A percentile compares a stretch with the other conserved stretches of the same genome.
phyloP scores from a whole-genome alignment of 2,888 invertebrate species.

The Cylloceria caligata region DNA sequence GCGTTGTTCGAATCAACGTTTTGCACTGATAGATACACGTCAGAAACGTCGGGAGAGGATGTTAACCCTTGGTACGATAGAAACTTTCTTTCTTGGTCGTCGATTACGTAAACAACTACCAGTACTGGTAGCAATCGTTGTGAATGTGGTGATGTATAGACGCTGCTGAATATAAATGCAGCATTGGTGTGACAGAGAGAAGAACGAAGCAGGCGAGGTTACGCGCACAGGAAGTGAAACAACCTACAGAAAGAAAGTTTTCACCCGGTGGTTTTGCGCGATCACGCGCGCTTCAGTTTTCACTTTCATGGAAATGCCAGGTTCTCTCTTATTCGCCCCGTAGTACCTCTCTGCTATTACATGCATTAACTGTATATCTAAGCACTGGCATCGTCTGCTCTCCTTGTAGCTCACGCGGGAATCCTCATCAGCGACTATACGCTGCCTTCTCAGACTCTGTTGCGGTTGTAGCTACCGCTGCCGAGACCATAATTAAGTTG shows the following conservation, averaged over 20 bases:
- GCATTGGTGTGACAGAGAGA: constrained; percentile 53
- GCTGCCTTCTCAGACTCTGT: constrained; percentile 12
- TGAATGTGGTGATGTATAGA: constrained; percentile 23
- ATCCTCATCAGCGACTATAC: constrained; percentile 44
- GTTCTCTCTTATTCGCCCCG: constrained; percentile 59
- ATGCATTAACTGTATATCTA: constrained; percentile 74
- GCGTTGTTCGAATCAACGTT: constrained; percentile 67
- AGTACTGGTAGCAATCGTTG: constrained; percentile 67
- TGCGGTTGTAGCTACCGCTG: neutral
- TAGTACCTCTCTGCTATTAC: constrained; percentile 70
- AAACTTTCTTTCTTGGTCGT: constrained; percentile 83
- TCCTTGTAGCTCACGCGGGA: constrained; percentile 36
- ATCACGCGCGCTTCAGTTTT: constrained; percentile 77
- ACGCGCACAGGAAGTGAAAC: constrained; percentile 84
- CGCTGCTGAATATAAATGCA: constrained; percentile 81
- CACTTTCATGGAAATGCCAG: constrained; percentile 84
- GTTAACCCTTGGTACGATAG: constrained; percentile 82
- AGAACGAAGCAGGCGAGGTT: constrained; percentile 76
- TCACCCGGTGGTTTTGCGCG: constrained; percentile 73
- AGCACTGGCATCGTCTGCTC: constrained; percentile 72
- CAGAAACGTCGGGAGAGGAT: constrained; percentile 77
- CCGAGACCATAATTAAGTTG: constrained; percentile 57
- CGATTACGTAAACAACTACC: constrained; percentile 79
- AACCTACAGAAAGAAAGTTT: constrained; percentile 84
- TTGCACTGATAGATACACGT: constrained; percentile 22